Base-by-base conservation (phyloP, 2,797 vertebrate genomes). In the Crocidura indochinensis region DNA sequence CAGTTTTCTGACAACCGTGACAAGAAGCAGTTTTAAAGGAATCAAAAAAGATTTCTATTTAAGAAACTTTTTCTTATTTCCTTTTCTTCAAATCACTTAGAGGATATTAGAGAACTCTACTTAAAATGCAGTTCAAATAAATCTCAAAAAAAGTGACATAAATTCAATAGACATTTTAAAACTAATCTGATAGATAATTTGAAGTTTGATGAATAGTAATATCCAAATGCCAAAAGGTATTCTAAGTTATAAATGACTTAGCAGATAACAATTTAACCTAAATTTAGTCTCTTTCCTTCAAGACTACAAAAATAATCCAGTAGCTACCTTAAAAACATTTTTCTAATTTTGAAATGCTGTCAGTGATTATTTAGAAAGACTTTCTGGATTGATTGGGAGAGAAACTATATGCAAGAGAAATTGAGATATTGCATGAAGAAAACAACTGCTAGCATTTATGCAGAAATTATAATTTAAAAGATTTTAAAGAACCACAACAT, bases 401-500 rank as follows among this genome's bases (percentile, higher is more conserved):
- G 71, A 90, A 91, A 92, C 46, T 79, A 44, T 14, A 88, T 31
- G 62, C 17, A 81, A 10, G 71, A 88, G 69, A 94, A 86, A 91
- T 2, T 80, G 17, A 87, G 65, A 75, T 90, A 90, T 84, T 82
- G 80, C 27, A 92, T 62, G 17, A 92, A 79, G 60, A 85, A 92
- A 85, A 83, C 56, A 92, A 85, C 89, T 64, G 77, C 83, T 84
- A 27, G 74, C 68, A 92, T 90, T 92, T 87, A 77, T 74, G 47
- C 71, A 85, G 60, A 64, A 29, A 93, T 77, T 78, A 90, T 91
- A 19, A 46, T 90, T 91, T 79, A 88, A 77, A 88, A 27, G 91
- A 77, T 88, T 94, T 87, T 90, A 83, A 91, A 69, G 91, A 90
- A 87, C 92, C 68, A 95, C 80, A 60, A 46, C 77, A 81, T 71